Conservation (phyloP, 1,140 invertebrate genomes). For the Camponotus pennsylvanicus region DNA sequence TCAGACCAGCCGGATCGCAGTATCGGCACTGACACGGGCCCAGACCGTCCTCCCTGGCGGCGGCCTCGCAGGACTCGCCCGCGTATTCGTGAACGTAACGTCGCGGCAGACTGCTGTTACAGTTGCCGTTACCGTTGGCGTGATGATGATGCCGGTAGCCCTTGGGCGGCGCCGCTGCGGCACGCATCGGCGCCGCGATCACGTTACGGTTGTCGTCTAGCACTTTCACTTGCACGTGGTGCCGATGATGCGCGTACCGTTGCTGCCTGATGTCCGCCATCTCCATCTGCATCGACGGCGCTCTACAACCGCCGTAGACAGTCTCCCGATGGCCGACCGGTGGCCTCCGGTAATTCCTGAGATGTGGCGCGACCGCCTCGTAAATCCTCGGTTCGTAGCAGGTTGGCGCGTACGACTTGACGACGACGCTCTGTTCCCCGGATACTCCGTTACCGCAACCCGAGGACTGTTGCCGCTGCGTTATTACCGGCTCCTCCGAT, state of each 20-base stretch:
- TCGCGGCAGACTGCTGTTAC: constrained; percentile 57
- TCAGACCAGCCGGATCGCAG: constrained; percentile 91
- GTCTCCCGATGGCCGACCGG: constrained; percentile 74
- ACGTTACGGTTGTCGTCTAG: constrained; percentile 85
- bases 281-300: constrained; percentile 76
- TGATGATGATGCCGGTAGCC: constrained; percentile 68
- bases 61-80: constrained; percentile 80
- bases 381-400: constrained; percentile 77
- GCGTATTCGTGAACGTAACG: constrained; percentile 83
- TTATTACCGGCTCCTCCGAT: constrained; percentile 81
- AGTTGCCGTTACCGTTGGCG: constrained; percentile 40
- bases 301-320: constrained; percentile 73
- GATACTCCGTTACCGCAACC: not conserved
- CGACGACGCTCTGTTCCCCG: constrained; percentile 75
- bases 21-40: constrained; percentile 92
- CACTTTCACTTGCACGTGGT: constrained; percentile 84
- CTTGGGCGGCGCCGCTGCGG: constrained; percentile 70
- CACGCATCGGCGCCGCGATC: constrained; percentile 78
- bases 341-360: constrained; percentile 75
- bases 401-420: constrained; percentile 81
- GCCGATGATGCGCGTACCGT: constrained; percentile 77
- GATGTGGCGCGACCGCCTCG: constrained; percentile 60
- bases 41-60: constrained; percentile 80
- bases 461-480: constrained; percentile 78
- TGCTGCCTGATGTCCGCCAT: constrained; percentile 81